Evolutionary conservation across 2,797 vertebrate species (phyloP), one percentile per base, ranked within the genome.

Genomic region (Gymnothorax reevesii): DNA sequence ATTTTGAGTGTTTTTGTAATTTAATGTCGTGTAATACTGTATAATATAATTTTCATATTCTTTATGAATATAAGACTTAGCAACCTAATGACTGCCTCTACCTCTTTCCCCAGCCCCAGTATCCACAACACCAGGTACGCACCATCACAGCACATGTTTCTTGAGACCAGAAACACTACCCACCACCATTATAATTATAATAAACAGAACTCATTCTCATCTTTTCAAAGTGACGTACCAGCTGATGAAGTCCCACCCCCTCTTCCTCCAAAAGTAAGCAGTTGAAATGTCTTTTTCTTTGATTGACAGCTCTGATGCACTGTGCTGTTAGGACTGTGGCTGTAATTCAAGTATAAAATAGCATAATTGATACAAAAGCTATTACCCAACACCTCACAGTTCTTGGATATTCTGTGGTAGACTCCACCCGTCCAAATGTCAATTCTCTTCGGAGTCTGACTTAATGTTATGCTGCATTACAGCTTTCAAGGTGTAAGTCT

Each of bases 221-320:
- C 87, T 89, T 79, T 88, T 88, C 85, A 86, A 92, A 97, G 95
- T 77, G 84, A 92, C 8, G 88, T 92, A 49, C 88, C 92, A 60
- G 87, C 87, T 0, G 88, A 95, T 57, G 91, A 92, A 4, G 89
- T 85, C 1, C 97, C 97, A 0, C 97, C 97, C 88, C 97, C 97
- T 0, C 94, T 98, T 87, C 97, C 97, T 87, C 97, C 97, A n/a
- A 98, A 97, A 96, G 97, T 98, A 88, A 95, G 82, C 25, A 9
- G 71, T 60, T 57, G 42, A 75, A 59, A 80, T 20, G 57, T 17
- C 59, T 57, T 20, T 52, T 9, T 49, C 10, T 62, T 49, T 77
- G 73, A 77, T 42, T 20, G 27, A 20, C 79, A 12, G 9, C 84
- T 77, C 60, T 2, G 59, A 57, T 12, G 57, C 60, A 82, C 60